Conservation (phyloP, 2,113 vertebrate species). For the Oreochromis tanganicae region DNA sequence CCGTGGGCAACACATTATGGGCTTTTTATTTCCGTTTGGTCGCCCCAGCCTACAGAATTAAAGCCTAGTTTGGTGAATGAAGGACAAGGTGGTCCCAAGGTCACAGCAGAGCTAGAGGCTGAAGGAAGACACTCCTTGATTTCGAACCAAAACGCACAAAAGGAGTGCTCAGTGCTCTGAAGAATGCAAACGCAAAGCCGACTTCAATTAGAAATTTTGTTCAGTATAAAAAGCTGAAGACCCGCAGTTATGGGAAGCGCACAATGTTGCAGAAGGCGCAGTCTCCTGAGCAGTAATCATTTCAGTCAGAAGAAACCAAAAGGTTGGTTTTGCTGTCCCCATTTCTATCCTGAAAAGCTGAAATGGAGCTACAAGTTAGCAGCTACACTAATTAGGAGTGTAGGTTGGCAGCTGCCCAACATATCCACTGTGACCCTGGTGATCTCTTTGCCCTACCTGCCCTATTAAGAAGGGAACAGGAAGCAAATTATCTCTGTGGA, state of each 20-base stretch:
- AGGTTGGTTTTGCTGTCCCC: neutral
- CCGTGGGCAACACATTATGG: constrained; percentile 67
- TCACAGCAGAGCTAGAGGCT: constrained; percentile 38
- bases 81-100: constrained; percentile 68
- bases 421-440: constrained; percentile 36
- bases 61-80: constrained; percentile 64
- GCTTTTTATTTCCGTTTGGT: constrained; percentile 76
- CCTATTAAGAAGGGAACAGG: constrained; percentile 47
- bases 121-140: neutral
- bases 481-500: constrained; percentile 36
- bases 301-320: neutral
- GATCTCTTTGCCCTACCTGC: constrained; percentile 49
- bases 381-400: constrained; percentile 31
- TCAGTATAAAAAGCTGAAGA: neutral
- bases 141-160: neutral
- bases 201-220: neutral
- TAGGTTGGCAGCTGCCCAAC: constrained; percentile 7
- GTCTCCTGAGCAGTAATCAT: neutral
- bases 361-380: neutral
- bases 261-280: neutral
- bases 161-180: neutral
- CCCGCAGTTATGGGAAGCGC: neutral
- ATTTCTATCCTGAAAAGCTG: neutral
- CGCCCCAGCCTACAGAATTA: constrained; percentile 65
- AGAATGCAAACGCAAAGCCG: neutral